Evolutionary conservation across 37 sponge, comb jelly and placozoan species (phyloP).

Genomic region (Hexactinellida sp.): DNA sequence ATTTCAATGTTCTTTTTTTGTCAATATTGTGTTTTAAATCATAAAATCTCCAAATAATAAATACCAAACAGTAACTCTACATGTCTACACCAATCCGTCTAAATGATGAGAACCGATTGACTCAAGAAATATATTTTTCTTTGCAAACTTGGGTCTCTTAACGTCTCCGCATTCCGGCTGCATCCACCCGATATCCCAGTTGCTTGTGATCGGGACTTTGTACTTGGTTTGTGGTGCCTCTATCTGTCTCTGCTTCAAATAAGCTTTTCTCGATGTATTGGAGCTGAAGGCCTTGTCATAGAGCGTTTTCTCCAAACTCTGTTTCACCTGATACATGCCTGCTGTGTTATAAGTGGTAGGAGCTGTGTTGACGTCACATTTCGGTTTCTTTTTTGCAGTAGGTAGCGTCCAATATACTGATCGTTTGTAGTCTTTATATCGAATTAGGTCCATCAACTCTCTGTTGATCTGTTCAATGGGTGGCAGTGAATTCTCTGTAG

Average conservation of each 20-base stretch:
- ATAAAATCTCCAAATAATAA: background rate
- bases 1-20: too few relatives aligned
- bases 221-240: background rate
- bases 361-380: background rate
- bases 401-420: conserved; percentile 9
- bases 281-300: background rate
- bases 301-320: background rate
- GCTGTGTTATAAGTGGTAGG: background rate
- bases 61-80: too few relatives aligned
- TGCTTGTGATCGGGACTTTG: background rate
- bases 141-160: background rate
- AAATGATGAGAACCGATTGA: conserved; percentile 15
- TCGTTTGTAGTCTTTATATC: background rate
- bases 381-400: background rate
- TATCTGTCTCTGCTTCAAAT: conserved; percentile 9
- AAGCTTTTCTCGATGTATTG: background rate
- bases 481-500: background rate
- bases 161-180: background rate
- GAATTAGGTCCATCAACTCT: background rate
- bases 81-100: background rate
- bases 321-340: background rate
- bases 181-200: background rate
- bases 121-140: background rate
- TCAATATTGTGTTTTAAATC: too few relatives aligned
- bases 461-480: conserved; percentile 3